A percentile compares a stretch with the other conserved stretches of the same genome.
phyloP scores from a whole-genome alignment of 2,888 invertebrate species.

The Dynastes hyllus region DNA sequence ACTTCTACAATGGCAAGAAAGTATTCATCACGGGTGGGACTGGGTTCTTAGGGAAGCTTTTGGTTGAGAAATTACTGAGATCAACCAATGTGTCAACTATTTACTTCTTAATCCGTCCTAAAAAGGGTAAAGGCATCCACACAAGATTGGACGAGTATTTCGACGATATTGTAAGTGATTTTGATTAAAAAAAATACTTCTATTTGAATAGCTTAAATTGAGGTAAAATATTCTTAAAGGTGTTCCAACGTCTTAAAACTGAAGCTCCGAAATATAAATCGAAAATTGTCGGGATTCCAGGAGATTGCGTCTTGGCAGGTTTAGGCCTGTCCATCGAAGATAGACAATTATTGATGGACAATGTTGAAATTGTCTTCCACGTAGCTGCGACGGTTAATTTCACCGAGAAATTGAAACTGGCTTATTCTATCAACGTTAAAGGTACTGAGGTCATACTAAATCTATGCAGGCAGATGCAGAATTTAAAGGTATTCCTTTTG shows the following conservation, averaged over 20 bases:
- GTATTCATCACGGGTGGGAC: conserved; percentile 73
- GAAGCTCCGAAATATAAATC: conserved; percentile 77
- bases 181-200: neutral
- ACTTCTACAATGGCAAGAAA: conserved; percentile 68
- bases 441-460: conserved; percentile 85
- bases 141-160: conserved; percentile 80
- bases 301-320: conserved; percentile 79
- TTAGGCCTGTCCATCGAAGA: conserved; percentile 78
- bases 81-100: conserved; percentile 68
- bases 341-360: conserved; percentile 76
- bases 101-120: conserved; percentile 74
- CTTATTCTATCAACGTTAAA: conserved; percentile 85
- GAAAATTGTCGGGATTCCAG: conserved; percentile 80
- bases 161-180: conserved; percentile 74
- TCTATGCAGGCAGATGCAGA: conserved; percentile 80
- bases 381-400: conserved; percentile 95
- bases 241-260: conserved; percentile 74
- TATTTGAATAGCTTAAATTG: too few species aligned
- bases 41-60: conserved; percentile 74
- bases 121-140: conserved; percentile 78
- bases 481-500: conserved; percentile 77
- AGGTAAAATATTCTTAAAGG: conserved; percentile 62
- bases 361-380: conserved; percentile 85
- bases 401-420: conserved; percentile 85
- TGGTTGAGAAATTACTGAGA: conserved; percentile 77